Percentiles rank a stretch among this genome's conserved stretches.
phyloP scores from a whole-genome alignment of 2,888 invertebrate species.

The Seira musarum region DNA sequence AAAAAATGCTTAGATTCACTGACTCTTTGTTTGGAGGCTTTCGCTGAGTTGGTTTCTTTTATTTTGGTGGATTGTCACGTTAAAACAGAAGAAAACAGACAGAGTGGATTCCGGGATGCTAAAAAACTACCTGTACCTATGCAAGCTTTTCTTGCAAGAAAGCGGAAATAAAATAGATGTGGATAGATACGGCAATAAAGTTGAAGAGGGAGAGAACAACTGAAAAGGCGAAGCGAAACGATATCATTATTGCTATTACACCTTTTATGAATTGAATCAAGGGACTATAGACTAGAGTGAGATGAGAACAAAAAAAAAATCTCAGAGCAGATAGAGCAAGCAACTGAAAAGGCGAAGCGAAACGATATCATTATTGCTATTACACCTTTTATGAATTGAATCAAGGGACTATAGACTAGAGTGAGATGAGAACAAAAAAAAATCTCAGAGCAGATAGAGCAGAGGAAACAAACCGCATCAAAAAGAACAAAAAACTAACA shows the following conservation, averaged over 20 bases:
- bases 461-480: conserved; percentile 47
- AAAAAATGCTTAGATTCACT: no score
- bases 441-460: conserved; percentile 29
- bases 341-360: conserved; percentile 38
- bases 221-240: conserved; percentile 44
- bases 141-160: no score
- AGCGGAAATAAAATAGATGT: no score
- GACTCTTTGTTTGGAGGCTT: no score
- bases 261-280: conserved; percentile 1
- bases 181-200: no score
- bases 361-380: conserved; percentile 46
- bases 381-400: conserved; percentile 18
- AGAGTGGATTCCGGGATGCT: no score
- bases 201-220: no score
- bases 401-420: neutral
- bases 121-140: no score
- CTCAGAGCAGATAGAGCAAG: conserved; percentile 23
- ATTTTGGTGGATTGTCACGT: no score
- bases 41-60: no score
- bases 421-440: conserved; percentile 34
- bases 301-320: conserved; percentile 37
- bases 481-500: conserved; percentile 23
- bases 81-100: no score
- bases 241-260: conserved; percentile 46
- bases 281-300: neutral